Evolutionary conservation across 2,797 vertebrate species (phyloP).

Genomic region (Sebastes alutus): DNA sequence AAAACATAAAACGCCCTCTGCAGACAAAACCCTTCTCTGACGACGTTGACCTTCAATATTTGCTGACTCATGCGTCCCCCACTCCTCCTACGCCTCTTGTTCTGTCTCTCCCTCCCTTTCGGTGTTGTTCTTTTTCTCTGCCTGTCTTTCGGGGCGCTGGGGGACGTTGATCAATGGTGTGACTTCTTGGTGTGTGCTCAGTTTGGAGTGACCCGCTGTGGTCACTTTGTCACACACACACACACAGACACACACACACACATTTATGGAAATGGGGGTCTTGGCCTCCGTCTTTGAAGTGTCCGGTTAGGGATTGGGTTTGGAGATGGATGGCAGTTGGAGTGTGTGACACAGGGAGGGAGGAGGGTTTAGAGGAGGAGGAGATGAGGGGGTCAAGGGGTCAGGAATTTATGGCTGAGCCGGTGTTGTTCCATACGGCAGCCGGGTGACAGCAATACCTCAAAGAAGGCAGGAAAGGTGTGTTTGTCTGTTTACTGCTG

Average conservation of each 20-base stretch:
- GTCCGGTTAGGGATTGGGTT: slow-evolving; percentile 38
- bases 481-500: slow-evolving; percentile 6
- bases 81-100: slow-evolving; percentile 39
- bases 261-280: slow-evolving; percentile 60
- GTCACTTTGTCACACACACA: slow-evolving; percentile 43
- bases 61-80: slow-evolving; percentile 64
- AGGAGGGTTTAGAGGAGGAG: slow-evolving; percentile 8
- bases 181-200: slow-evolving; percentile 32
- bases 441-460: slow-evolving; percentile 16
- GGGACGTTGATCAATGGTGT: slow-evolving; percentile 53
- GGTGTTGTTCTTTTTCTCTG: slow-evolving; percentile 14
- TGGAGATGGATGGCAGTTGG: slow-evolving; percentile 58
- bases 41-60: slow-evolving; percentile 65
- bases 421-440: slow-evolving; percentile 33
- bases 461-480: slow-evolving; percentile 3
- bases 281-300: slow-evolving; percentile 64
- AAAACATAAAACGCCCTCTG: slow-evolving; percentile 34
- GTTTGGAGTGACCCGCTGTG: slow-evolving; percentile 49
- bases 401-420: slow-evolving; percentile 53
- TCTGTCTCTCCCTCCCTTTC: slow-evolving; percentile 23
- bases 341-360: slow-evolving; percentile 38
- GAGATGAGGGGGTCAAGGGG: slow-evolving; percentile 50
- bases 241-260: slow-evolving; percentile 10
- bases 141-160: not conserved
- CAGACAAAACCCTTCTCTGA: slow-evolving; percentile 64